Base-by-base conservation (phyloP, 2,888 invertebrate genomes). In the Sympetrum striolatum region DNA sequence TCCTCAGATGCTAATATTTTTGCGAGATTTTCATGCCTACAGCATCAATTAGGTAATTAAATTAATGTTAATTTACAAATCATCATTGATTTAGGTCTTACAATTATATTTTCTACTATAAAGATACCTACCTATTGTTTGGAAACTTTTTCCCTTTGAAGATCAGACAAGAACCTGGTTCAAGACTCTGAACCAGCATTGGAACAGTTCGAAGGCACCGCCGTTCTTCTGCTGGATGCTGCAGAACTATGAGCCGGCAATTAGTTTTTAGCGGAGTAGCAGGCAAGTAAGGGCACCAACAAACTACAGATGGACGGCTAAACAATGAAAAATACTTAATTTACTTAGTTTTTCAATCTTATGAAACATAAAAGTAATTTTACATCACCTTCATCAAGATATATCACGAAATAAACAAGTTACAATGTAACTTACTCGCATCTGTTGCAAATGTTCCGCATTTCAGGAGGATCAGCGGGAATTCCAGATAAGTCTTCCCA, bases 191-290 rank as follows among this genome's bases (percentile, higher is more conserved):
- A 92, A 96, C 95, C 58, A 99, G 94, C 97, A 99, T 99, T 18
- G 97, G 97, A 25, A 98, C 98, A 53, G 98, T 99, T 90, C 98
- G 96, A 81, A 98, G 95, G 92, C 97, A 97, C 92, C 98, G 95
- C 93, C 97, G 97, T 93, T 98, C 98, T 95, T 98, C 98, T 91
- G 98, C 98, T 22, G 98, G 98, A 94, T 98, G 98, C 94, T 98
- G 98, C 12, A 98, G 94, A 91, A 98, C 95, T 92, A 98, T 96
- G 82, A 98, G 95, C 92, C 95, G 96, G 91, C 97, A 97, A 90
- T 94, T 94, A 22, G 97, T 96, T 90, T 94, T 93, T 48, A 98
- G 93, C 81, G 96, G 96, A 90, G 96, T 95, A 90, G 95, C 94
- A 12, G 98, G 98, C 91, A 98, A 94, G 80, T 96, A 97, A 64